These are phyloP conservation scores for Epizoanthus illoricatus DNA, from an alignment of 92 coral and sea anemone species.

Conservation along the genomic window DNA sequence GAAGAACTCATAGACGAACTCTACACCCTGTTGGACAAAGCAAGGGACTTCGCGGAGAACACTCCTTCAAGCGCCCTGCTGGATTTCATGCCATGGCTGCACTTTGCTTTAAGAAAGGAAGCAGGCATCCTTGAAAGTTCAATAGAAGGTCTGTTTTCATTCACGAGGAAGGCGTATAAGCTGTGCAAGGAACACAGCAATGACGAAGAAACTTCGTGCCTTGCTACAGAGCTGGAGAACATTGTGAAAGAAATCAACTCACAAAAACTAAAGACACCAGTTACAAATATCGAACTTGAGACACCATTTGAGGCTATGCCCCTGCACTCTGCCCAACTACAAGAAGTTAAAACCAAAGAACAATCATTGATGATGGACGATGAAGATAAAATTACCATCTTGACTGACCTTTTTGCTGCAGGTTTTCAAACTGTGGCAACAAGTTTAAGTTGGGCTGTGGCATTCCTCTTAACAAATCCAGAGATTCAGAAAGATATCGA, in stretches of 20 bases:
- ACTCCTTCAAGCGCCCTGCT: conserved; percentile 48
- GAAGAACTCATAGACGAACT: conserved; percentile 46
- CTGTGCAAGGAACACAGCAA: conserved; percentile 30
- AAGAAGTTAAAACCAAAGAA: background rate
- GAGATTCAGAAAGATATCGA: conserved; percentile 54
- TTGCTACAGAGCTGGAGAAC: conserved; percentile 42
- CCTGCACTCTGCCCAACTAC: background rate
- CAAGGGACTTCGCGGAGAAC: conserved; percentile 59
- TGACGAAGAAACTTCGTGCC: conserved; percentile 36
- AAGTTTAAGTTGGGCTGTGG: conserved; percentile 60
- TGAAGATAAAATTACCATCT: conserved; percentile 32
- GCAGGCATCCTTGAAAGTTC: conserved; percentile 43
- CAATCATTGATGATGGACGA: background rate
- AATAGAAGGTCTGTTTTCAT: conserved; percentile 45
- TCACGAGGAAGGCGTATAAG: conserved; percentile 56
- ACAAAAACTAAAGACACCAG: background rate
- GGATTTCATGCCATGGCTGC: conserved; percentile 73
- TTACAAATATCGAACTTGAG: background rate
- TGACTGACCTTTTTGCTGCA: conserved; percentile 71
- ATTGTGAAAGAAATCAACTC: conserved; percentile 24
- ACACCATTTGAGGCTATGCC: background rate
- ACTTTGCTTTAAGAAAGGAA: conserved; percentile 51
- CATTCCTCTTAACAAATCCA: conserved; percentile 52
- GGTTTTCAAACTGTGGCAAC: conserved; percentile 62
- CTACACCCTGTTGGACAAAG: conserved; percentile 35